Percentiles rank a stretch among this genome's conserved stretches.
phyloP scores from a whole-genome alignment of 2,113 vertebrate species.

The Crotophaga sulcirostris region DNA sequence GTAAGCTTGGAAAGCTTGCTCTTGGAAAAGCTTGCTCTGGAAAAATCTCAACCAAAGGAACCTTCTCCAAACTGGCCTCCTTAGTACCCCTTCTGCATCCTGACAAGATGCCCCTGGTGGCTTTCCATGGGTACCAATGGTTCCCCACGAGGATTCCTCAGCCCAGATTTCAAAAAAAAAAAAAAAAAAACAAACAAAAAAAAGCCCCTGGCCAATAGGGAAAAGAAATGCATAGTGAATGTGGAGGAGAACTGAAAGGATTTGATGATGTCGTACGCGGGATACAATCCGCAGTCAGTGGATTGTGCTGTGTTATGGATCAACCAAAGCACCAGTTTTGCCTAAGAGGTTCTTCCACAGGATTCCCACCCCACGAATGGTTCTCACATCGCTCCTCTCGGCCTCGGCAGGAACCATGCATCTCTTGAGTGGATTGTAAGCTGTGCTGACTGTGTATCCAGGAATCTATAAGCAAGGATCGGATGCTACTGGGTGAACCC shows the following conservation, averaged over 20 bases:
- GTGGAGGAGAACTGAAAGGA: neutral
- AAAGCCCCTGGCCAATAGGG: neutral
- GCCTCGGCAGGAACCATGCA: constrained; percentile 13
- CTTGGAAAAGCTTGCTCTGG: too few species aligned
- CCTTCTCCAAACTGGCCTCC: neutral
- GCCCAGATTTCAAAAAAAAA: neutral
- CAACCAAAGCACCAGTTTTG: neutral
- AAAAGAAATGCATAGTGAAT: neutral
- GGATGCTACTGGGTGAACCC: constrained; percentile 89
- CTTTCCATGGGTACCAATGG: neutral
- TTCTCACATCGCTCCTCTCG: neutral
- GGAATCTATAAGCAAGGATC: constrained; percentile 80
- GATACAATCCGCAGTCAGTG: rapidly evolving
- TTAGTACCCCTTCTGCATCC: neutral
- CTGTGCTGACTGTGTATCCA: constrained; percentile 92
- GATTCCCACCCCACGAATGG: neutral
- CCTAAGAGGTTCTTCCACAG: neutral
- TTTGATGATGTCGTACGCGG: neutral
- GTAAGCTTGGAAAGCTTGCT: too few species aligned
- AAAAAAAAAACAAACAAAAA: too few species aligned
- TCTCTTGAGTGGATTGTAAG: constrained; percentile 85
- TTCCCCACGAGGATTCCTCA: neutral
- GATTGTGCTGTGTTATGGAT: rapidly evolving
- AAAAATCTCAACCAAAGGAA: neutral
- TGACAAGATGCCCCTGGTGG: neutral